A percentile compares a stretch with the other conserved stretches of the same genome.
These are phyloP conservation scores for Daphoenositta chrysoptera DNA, from an alignment of 2,113 vertebrate species.

Conservation along the genomic window DNA sequence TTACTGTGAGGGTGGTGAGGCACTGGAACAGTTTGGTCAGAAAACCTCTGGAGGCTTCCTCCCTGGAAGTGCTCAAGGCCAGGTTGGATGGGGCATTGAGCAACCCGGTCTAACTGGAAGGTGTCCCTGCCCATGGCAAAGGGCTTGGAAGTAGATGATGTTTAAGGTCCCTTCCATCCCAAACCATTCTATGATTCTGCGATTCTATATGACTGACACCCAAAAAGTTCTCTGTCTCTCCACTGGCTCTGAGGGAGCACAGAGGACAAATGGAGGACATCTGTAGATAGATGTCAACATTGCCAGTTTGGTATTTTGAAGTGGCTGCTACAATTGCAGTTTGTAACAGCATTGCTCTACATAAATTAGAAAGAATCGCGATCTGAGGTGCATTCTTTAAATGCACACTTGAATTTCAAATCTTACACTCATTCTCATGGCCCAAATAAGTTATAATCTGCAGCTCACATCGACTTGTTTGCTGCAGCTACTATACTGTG, in stretches of 20 bases:
- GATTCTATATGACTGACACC: neutral
- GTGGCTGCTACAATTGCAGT: neutral
- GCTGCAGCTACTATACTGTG: constrained; percentile 14
- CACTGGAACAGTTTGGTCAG: neutral
- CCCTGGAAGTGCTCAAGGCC: neutral
- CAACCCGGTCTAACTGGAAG: fast-evolving
- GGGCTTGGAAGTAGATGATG: neutral
- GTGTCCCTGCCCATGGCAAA: neutral
- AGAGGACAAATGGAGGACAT: neutral
- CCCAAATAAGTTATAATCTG: neutral
- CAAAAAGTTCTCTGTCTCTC: neutral
- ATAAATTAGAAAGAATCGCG: neutral
- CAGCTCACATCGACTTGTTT: neutral
- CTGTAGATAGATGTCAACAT: neutral
- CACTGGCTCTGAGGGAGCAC: neutral
- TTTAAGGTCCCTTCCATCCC: neutral
- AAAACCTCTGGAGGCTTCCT: neutral
- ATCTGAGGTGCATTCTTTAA: neutral
- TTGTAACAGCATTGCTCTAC: neutral
- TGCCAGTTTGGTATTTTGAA: neutral
- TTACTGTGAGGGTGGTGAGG: neutral
- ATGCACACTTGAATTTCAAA: neutral
- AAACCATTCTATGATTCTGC: neutral
- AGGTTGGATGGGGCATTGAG: neutral
- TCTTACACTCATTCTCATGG: neutral